These are phyloP conservation scores for Zaprionus inermis DNA, from an alignment of 1,140 invertebrate species.

Conservation along the genomic window DNA sequence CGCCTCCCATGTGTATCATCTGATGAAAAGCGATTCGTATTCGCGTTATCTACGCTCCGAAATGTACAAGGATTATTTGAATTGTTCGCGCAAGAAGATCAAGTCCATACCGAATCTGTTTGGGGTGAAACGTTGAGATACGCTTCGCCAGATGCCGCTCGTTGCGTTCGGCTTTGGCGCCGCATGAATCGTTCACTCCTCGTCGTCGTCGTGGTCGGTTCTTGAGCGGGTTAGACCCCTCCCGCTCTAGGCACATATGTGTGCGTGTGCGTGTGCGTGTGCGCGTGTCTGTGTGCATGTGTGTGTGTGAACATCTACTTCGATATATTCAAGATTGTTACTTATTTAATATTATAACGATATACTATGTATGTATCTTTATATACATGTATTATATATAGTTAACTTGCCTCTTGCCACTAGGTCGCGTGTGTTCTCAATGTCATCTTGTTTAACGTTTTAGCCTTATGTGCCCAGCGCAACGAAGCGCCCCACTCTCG, in stretches of 20 bases:
- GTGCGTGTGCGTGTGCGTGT: constrained; percentile 3
- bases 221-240: background rate
- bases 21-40: constrained; percentile 99
- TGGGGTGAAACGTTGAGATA: constrained; percentile 83
- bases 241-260: background rate
- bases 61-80: constrained; percentile 99
- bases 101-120: constrained; percentile 84
- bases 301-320: constrained; percentile 10
- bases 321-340: constrained; percentile 57
- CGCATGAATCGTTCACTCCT: constrained; percentile 11
- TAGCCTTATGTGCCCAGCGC: constrained; percentile 53
- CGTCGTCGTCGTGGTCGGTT: background rate
- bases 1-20: constrained; percentile 97
- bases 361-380: constrained; percentile 1
- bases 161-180: constrained; percentile 41
- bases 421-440: constrained; percentile 64
- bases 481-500: constrained; percentile 10
- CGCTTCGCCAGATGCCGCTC: constrained; percentile 53
- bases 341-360: constrained; percentile 38
- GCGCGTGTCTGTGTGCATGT: background rate
- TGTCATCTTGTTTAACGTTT: constrained; percentile 26
- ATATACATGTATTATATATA: constrained; percentile 18
- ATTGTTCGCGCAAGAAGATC: constrained; percentile 98
- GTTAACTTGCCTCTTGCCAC: constrained; percentile 50
- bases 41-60: constrained; percentile 98